Evolutionary conservation across 92 coral and sea anemone species (phyloP), one percentile per base, ranked within the genome.

Genomic region (Parazoanthus darwini): DNA sequence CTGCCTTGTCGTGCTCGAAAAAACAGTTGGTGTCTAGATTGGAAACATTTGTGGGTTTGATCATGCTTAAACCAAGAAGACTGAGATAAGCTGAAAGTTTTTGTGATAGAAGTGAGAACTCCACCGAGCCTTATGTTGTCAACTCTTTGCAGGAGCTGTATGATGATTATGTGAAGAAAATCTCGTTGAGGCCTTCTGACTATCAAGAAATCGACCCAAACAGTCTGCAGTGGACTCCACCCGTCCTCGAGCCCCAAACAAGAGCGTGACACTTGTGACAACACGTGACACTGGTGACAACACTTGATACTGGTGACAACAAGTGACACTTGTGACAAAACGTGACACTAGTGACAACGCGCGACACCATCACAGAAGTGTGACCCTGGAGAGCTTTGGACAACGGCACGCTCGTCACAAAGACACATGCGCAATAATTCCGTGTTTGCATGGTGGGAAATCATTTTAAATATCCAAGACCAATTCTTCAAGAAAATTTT

Each of bases 141-240:
- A 77, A 0, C 18, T 37, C 75, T 81, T 75, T 82, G 20, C 58
- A 97, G 99, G 99, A 97, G 68, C 88, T 97, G 35, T 89, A 92
- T 73, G 96, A 97, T n/a, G 98, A 97, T 33, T 94, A 92, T 54
- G 92, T 86, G 35, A 92, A 89, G 76, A 97, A 94, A 86, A 90
- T 92, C 77, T 91, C 93, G 0, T 87, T 94, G 48, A 92, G 99
- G 73, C 99, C 99, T 29, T 89, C 94, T 13, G 90, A 91, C 84
- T 97, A 92, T 89, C 98, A 88, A 74, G 95, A 92, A 54, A 91
- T 97, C 65, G 99, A 97, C 85, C 94, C 97, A 0, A 86, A 89
- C 70, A 92, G 94, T 79, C 91, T 97, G 4, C 91, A 93, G 66
- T 97, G 99, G 99, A 86, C 91, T 25, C 98, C 98, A 26, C 95